Evolutionary conservation across 2,797 vertebrate species (phyloP).

Genomic region (Pangasius mekongensis): DNA sequence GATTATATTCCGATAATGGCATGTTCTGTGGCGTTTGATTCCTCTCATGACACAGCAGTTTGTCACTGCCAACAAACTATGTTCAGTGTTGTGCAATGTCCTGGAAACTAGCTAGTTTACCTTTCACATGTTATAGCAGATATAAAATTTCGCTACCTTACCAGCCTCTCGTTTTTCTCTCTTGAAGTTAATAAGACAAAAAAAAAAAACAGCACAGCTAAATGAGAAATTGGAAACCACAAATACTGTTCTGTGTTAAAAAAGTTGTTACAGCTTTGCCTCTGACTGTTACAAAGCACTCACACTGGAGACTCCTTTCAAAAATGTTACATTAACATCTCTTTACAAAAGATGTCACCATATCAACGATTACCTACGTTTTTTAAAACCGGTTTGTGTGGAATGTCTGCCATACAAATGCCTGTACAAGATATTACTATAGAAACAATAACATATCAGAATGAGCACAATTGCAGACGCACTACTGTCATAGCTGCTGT

Average conservation of each 20-base stretch:
- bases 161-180: background rate
- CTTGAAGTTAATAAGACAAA: background rate
- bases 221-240: background rate
- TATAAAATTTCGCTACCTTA: background rate
- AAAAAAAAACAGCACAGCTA: background rate
- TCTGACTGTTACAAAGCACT: background rate
- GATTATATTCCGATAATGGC: background rate
- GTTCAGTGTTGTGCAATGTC: background rate
- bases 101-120: background rate
- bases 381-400: background rate
- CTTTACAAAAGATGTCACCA: background rate
- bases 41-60: background rate
- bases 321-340: background rate
- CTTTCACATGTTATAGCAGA: too few species aligned
- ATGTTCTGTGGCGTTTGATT: background rate
- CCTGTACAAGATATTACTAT: background rate
- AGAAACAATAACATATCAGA: background rate
- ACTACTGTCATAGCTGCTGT: background rate
- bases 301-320: background rate
- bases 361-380: background rate
- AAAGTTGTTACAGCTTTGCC: background rate
- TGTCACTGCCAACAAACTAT: background rate
- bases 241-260: background rate
- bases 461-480: background rate
- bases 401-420: background rate